Evolutionary conservation across 2,797 vertebrate species (phyloP).

Genomic region (Spinus pinus): DNA sequence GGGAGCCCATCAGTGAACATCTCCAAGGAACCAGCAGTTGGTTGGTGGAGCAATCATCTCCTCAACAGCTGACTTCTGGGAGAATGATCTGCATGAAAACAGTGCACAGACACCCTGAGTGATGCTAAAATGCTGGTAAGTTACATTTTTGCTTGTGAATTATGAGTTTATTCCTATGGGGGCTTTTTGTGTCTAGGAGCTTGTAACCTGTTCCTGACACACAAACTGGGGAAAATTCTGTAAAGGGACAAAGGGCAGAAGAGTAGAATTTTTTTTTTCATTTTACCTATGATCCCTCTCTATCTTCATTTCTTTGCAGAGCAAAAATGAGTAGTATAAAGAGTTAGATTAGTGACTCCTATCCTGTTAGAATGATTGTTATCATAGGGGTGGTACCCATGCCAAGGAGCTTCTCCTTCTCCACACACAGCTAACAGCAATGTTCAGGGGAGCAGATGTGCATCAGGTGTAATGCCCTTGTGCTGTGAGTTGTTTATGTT

Average conservation of each 20-base stretch:
- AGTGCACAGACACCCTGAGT: not conserved
- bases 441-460: not conserved
- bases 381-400: not conserved
- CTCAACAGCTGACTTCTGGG: not conserved
- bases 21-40: not conserved
- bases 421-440: not conserved
- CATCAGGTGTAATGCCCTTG: not conserved
- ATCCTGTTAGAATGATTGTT: not conserved
- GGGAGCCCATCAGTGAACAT: not conserved
- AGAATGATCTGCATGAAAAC: not conserved
- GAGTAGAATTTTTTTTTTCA: not conserved
- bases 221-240: not conserved
- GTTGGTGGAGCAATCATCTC: not conserved
- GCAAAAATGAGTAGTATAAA: not conserved
- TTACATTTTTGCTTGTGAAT: not conserved
- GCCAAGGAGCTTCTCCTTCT: not conserved
- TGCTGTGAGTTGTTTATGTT: not conserved
- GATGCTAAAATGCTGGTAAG: not conserved
- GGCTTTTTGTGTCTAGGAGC: not conserved
- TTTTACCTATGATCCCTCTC: not conserved
- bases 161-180: not conserved
- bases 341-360: not conserved
- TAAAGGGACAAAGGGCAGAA: not conserved
- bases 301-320: not conserved
- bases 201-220: not conserved